Evolutionary conservation across 2,888 invertebrate genomes (phyloP), one percentile per base, ranked within the genome.

Genomic region (Linnaemya tessellans): DNA sequence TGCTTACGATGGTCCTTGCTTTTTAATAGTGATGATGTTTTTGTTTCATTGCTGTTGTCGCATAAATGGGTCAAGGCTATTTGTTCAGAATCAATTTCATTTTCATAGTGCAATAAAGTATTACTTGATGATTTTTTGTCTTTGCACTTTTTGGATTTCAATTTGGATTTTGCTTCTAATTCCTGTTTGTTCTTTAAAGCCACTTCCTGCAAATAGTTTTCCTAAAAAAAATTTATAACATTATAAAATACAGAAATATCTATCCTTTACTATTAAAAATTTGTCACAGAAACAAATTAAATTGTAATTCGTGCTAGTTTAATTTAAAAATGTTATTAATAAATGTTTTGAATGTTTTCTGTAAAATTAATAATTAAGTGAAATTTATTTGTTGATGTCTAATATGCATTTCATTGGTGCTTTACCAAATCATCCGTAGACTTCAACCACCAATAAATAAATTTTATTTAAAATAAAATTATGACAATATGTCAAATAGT

Each of bases 141-240:
- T 30, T 80, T 62, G 18, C 46, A 22, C 13, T 68, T 54, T 68
- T 85, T 80, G 0, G 41, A 60, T 58, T 74, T 64, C 43, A 49
- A 20, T 86, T 88, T 89, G 5, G 75, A 22, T 22, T 88, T 88
- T 73, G 89, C 86, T 70, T 89, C 89, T 22, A 91, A 68, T 71
- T 91, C 90, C 20, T 84, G 84, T 85, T 90, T 91, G 80, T 90
- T 90, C 54, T 89, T 89, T 67, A 87, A 82, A 7, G 90, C 88
- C 43, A 91, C 87, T 87, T 91, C 91, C 86, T 91, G 90, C 30
- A 91, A 87, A 80, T 91, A 91, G 62, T 90, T 90, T 65, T 90
- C 89, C 91, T 91, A 9, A 81, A 22, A 43, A 20, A 11, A 43
- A 0, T 41, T 46, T 22, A 25, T 43, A 43, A 0, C 1, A 35